These are phyloP conservation scores for Drosophila rhopaloa DNA, from an alignment of 1,140 invertebrate species.

Conservation along the genomic window DNA sequence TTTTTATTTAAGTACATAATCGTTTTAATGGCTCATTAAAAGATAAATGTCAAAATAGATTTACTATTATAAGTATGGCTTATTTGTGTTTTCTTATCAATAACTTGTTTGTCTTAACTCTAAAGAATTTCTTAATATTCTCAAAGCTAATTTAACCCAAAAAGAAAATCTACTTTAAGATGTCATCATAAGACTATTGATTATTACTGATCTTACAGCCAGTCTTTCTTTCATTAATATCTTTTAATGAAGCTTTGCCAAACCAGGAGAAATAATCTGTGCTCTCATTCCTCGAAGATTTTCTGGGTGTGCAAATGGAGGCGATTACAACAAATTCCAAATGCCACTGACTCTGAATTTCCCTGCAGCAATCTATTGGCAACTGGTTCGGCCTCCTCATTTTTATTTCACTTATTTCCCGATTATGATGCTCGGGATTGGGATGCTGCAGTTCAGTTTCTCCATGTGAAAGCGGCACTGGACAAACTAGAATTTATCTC, in stretches of 20 bases:
- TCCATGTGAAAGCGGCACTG: conserved; percentile 53
- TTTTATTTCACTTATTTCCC: conserved; percentile 60
- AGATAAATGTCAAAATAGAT: no score
- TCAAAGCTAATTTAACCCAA: background rate
- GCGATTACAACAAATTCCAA: conserved; percentile 39
- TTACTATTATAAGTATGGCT: no score
- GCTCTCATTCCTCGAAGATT: conserved; percentile 20
- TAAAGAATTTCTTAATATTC: background rate
- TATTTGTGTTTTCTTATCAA: background rate
- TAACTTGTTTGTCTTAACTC: background rate
- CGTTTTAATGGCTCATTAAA: background rate
- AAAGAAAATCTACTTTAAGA: background rate
- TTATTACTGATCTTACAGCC: background rate
- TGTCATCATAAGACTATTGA: background rate
- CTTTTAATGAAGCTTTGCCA: conserved; percentile 3
- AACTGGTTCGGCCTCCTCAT: conserved; percentile 50
- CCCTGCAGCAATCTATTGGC: conserved; percentile 1
- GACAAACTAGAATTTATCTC: conserved; percentile 44
- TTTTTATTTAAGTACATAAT: background rate
- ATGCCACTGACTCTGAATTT: conserved; percentile 28
- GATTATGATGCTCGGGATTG: conserved; percentile 23
- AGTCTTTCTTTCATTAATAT: conserved; percentile 23
- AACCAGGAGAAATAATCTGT: conserved; percentile 6
- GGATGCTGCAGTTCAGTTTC: conserved; percentile 14
- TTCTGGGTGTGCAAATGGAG: conserved; percentile 21